phyloP scores from a whole-genome alignment of 2,113 vertebrate species.

The Paracanthobrama guichenoti region DNA sequence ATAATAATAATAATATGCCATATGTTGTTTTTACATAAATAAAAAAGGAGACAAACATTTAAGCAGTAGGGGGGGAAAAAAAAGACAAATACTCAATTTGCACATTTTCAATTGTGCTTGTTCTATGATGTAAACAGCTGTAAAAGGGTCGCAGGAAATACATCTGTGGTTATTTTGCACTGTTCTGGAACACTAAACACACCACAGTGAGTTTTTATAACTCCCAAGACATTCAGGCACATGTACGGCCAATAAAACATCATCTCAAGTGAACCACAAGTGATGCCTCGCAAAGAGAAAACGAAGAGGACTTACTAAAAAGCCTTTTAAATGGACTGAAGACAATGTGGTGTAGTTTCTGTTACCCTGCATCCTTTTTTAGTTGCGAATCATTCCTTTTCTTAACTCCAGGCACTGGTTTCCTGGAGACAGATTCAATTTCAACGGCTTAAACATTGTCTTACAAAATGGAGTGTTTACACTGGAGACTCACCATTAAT shows the following conservation, averaged over 20 bases:
- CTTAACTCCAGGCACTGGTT: background rate
- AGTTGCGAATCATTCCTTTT: background rate
- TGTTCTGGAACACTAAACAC: slow-evolving; percentile 1
- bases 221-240: slow-evolving; percentile 20
- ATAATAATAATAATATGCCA: slow-evolving; percentile 38
- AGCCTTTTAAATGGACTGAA: slow-evolving; percentile 7
- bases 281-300: background rate
- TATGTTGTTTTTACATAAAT: slow-evolving; percentile 40
- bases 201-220: background rate
- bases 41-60: slow-evolving; percentile 33
- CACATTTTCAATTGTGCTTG: slow-evolving; percentile 15
- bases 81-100: background rate
- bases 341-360: background rate
- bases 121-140: slow-evolving; percentile 23
- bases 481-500: slow-evolving; percentile 28
- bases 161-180: background rate
- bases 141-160: slow-evolving; percentile 4
- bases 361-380: background rate
- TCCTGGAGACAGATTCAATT: slow-evolving; percentile 22
- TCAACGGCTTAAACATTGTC: slow-evolving; percentile 7
- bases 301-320: background rate
- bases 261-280: background rate
- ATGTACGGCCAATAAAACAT: slow-evolving; percentile 1
- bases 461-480: slow-evolving; percentile 19
- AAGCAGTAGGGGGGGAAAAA: background rate